Conservation (phyloP, 1,140 invertebrate species). For the Bombyx mori region ASM3026992v2 NC_085122.1:10651501-10652000, state of each 20-base stretch:
- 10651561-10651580: constrained; percentile 7
- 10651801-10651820: neutral
- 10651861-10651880: constrained; percentile 5
- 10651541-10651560: constrained; percentile 6
- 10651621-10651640: neutral
- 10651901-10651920: constrained; percentile 1
- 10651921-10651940: constrained; percentile 1
- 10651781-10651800: constrained; percentile 4
- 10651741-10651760: constrained; percentile 15
- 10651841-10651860: constrained; percentile 6
- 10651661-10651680: neutral
- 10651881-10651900: constrained; percentile 5
- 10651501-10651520: constrained; percentile 3
- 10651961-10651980: neutral
- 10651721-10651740: constrained; percentile 11
- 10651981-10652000: constrained; percentile 3
- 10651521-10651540: constrained; percentile 4
- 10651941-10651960: neutral
- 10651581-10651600: constrained; percentile 6
- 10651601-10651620: constrained; percentile 1
- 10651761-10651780: constrained; percentile 6
- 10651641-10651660: neutral
- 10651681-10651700: constrained; percentile 10
- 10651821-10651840: constrained; percentile 11
- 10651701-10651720: constrained; percentile 16